Percentiles rank a stretch among this genome's conserved stretches.
Conservation (phyloP, 1,140 invertebrate genomes). For the Psix sp. region DNA sequence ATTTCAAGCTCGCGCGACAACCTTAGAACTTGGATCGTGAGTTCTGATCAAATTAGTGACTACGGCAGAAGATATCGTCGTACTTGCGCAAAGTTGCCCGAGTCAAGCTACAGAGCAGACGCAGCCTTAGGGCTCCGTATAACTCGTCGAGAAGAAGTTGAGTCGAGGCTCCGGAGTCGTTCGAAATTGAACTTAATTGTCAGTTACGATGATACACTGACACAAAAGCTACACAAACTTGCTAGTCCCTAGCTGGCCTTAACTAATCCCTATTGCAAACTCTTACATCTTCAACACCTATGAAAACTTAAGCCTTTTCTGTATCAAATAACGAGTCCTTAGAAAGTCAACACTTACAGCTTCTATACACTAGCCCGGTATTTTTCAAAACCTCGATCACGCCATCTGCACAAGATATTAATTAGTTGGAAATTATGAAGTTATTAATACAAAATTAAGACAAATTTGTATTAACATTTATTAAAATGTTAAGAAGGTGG, state of each 20-base stretch:
- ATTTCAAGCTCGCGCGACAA: constrained; percentile 36
- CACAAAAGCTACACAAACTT: constrained; percentile 27
- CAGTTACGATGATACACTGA: constrained; percentile 39
- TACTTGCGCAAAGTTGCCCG: constrained; percentile 67
- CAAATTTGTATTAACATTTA: too few relatives aligned
- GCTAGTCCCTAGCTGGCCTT: constrained; percentile 8
- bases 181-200: constrained; percentile 51
- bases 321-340: too few relatives aligned
- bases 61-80: constrained; percentile 60
- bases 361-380: too few relatives aligned
- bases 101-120: constrained; percentile 23
- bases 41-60: constrained; percentile 67
- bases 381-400: too few relatives aligned
- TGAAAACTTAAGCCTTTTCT: too few relatives aligned
- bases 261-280: constrained; percentile 18
- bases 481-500: too few relatives aligned
- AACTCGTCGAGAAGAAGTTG: constrained; percentile 46
- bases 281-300: neutral
- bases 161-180: constrained; percentile 27
- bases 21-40: constrained; percentile 59
- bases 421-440: too few relatives aligned
- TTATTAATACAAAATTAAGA: too few relatives aligned
- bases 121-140: constrained; percentile 22
- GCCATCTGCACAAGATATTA: too few relatives aligned
- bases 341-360: too few relatives aligned